Base-by-base conservation (phyloP, 2,797 vertebrate genomes). In the Protonibea diacanthus region DNA sequence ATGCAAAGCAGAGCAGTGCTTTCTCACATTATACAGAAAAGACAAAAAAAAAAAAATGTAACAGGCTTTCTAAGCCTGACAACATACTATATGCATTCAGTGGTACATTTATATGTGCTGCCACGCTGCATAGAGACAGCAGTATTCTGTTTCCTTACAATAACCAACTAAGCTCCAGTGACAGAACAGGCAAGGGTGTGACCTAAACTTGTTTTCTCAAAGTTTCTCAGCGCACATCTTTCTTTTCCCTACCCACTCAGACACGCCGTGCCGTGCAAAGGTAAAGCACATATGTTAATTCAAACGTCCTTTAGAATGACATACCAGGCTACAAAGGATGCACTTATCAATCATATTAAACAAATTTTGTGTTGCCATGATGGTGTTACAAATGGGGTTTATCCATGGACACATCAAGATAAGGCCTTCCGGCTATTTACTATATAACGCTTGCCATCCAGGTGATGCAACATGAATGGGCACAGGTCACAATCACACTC, bases 231-330 rank as follows among this genome's bases (percentile, higher is more conserved):
- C 15, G 29, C 18, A 73, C 44, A 63, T 38, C 12, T 71, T 76
- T 64, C 60, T 64, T 71, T 80, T 66, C 27, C 33, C 33, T 56
- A 58, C 69, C 13, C 13, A 29, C 25, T 70, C 29, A 80, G n/a
- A 71, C 52, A 69, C 55, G 27, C 29, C 47, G 52, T 51, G 29
- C 29, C 6, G 15, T 51, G 64, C 74, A 81, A n/a, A 74, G 67
- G 42, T 82, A 44, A 72, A 63, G 63, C 40, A 80, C 52, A 78
- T 55, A 84, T 8, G 45, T 47, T 33, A 45, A 58, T 29, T 76
- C 72, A 68, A 81, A 71, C 69, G 71, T 79, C 74, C 51, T 75
- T 53, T 21, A 76, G 55, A 70, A 78, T 29, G 11, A 71, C 62
- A 72, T 20, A 56, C 49, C 8, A 45, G 48, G 17, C 49, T 29